Conservation (phyloP, 2,113 vertebrate species). For the Pseudorectes ferrugineus region DNA sequence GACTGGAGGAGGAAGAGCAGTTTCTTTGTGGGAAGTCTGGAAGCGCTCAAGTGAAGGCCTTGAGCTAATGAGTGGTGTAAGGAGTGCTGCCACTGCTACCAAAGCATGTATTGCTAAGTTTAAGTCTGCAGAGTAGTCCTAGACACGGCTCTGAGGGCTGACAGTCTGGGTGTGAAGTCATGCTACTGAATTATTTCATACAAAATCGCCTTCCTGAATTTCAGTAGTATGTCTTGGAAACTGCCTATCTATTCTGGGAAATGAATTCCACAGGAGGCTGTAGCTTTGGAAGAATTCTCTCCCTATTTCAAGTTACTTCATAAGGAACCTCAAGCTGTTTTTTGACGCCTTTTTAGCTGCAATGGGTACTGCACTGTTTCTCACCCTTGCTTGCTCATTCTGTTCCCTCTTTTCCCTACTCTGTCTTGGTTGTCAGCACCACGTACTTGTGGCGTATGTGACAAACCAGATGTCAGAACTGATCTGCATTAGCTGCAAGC, state of each 20-base stretch:
- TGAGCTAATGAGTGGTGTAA: not conserved
- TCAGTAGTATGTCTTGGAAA: not conserved
- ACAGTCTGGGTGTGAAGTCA: not conserved
- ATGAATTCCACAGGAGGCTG: not conserved
- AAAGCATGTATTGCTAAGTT: rapidly evolving
- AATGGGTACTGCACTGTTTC: not conserved
- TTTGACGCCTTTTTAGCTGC: not conserved
- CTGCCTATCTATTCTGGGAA: not conserved
- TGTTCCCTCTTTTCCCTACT: not conserved
- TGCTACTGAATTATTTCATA: not conserved
- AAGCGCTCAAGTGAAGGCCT: not conserved
- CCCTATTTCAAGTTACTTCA: not conserved
- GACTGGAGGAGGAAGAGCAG: not conserved
- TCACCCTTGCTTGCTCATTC: conserved; percentile 1
- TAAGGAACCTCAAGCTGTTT: not conserved
- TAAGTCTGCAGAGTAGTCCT: not conserved
- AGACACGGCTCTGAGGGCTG: not conserved
- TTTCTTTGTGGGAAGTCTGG: not conserved
- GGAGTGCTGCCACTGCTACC: not conserved
- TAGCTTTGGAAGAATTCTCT: not conserved
- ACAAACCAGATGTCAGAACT: conserved; percentile 19
- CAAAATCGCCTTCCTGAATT: not conserved
- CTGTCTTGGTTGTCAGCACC: not conserved
- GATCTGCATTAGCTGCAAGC: not conserved
- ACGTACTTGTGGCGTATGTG: not conserved